A percentile compares a stretch with the other conserved stretches of the same genome.
These are phyloP conservation scores for Macquaria australasica DNA, from an alignment of 2,113 vertebrate species.

Conservation along the genomic window DNA sequence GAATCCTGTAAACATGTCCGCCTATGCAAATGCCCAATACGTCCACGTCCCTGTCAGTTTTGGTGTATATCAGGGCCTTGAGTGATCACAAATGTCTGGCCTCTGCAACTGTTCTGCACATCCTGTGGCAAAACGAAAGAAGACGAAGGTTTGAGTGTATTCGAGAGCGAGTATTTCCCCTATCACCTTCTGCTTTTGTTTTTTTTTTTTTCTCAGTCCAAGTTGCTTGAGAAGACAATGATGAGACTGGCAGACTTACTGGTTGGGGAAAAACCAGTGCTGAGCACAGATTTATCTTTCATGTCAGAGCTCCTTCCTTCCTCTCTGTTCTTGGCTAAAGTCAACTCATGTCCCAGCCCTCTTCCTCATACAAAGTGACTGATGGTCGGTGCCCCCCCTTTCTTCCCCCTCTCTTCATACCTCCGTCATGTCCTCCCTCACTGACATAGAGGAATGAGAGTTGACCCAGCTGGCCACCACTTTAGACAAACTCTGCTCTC, in stretches of 20 bases:
- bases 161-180: neutral
- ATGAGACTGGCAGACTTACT: slow-evolving; percentile 1
- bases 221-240: neutral
- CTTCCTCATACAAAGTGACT: slow-evolving; percentile 11
- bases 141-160: neutral
- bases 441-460: slow-evolving; percentile 33
- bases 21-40: neutral
- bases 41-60: neutral
- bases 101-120: neutral
- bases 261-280: neutral
- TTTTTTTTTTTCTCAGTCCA: neutral
- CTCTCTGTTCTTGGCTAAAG: neutral
- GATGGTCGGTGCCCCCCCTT: neutral
- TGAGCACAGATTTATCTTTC: neutral
- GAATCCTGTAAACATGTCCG: neutral
- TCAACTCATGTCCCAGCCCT: neutral
- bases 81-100: neutral
- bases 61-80: neutral
- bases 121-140: neutral
- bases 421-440: neutral
- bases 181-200: neutral
- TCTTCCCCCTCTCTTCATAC: neutral
- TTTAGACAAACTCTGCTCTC: slow-evolving; percentile 27
- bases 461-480: slow-evolving; percentile 38
- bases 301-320: slow-evolving; percentile 1